Evolutionary conservation across 1,140 invertebrate species (phyloP), one percentile per base, ranked within the genome.

Genomic region (Episyrphus balteatus): DNA sequence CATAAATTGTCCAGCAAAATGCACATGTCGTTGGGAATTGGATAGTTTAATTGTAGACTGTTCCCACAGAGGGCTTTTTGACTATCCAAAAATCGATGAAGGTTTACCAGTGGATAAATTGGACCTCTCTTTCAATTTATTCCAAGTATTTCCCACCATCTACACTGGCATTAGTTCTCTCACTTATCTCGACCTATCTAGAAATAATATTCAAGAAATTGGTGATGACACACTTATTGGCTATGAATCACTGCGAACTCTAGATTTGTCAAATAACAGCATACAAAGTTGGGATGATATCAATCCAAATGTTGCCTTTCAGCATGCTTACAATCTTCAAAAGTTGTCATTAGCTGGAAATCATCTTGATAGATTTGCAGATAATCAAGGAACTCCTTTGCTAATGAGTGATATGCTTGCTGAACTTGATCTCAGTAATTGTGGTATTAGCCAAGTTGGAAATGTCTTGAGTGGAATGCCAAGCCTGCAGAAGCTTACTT

Each of bases 221-320:
- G 61, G 61, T 3, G 49, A 51, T 26, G 52, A 68, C 43, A 65
- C 72, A 3, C 61, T 80, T 3, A 48, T 68, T 19, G 75, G 73
- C 9, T 68, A 78, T 13, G 70, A 62, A 11, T 58, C 68, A 2
- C 57, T 81, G 15, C 62, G 75, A 53, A 59, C 64, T 5, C 54
- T 81, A 30, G 69, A 77, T 55, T 57, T 80, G 48, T 70, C 72
- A 12, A 69, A 59, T 45, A 80, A 80, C 53, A 55, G 65, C 12
- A 75, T 81, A 40, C 61, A 55, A 15, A 61, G 68, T 42, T 80
- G 77, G 77, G 49, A 62, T 5, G 64, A 72, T 37, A 57, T 80
- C 32, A 73, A 69, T 56, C 72, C 75, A 3, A 71, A 66, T 37
- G 58, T 68, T 39, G 54, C 71, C 2, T 61, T 78, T 26, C 50